phyloP scores from a whole-genome alignment of 2,113 vertebrate species.

The Smithornis capensis region DNA sequence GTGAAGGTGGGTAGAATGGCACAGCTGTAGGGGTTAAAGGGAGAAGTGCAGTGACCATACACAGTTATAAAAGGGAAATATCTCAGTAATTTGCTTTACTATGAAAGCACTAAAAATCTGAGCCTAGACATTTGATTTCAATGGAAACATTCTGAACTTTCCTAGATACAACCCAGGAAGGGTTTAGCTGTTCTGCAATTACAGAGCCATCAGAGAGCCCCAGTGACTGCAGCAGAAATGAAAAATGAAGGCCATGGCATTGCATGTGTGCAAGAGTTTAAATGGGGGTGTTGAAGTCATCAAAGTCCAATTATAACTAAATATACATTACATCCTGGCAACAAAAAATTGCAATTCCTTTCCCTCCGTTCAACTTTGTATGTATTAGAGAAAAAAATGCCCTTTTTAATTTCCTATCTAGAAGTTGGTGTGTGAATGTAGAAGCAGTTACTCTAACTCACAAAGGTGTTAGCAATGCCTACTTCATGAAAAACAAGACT shows the following conservation, averaged over 20 bases:
- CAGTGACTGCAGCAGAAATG: neutral
- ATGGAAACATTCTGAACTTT: neutral
- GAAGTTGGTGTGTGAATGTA: neutral
- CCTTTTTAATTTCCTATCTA: neutral
- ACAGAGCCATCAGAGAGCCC: neutral
- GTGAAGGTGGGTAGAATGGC: neutral
- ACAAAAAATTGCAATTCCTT: neutral
- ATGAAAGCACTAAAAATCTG: neutral
- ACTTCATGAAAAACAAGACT: neutral
- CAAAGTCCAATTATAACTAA: neutral
- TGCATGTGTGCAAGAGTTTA: neutral
- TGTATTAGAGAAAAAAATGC: rapidly evolving
- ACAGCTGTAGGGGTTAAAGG: neutral
- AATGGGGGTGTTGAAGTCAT: neutral
- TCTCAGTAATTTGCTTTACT: neutral
- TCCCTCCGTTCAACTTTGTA: neutral
- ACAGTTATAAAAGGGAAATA: neutral
- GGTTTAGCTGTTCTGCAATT: neutral
- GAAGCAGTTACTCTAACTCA: neutral
- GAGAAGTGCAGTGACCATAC: neutral
- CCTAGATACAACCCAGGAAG: neutral
- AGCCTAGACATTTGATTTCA: neutral
- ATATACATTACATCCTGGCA: neutral
- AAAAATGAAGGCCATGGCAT: neutral
- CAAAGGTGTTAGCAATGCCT: neutral